Base-by-base conservation (phyloP, 2,797 vertebrate genomes). In the Gobionotothen gibberifrons region DNA sequence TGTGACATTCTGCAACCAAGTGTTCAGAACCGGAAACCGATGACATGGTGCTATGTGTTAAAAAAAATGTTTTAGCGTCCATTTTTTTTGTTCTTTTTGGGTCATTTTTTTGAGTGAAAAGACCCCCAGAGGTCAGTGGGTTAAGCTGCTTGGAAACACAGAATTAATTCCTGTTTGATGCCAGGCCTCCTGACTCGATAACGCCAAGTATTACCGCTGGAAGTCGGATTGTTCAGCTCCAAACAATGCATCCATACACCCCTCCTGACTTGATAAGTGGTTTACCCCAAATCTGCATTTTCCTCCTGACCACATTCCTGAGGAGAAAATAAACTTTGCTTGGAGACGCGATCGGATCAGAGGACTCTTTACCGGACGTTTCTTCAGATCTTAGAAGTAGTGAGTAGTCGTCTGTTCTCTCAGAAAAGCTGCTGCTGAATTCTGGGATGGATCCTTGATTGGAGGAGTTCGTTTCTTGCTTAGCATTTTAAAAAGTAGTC, bases 1-100 rank as follows among this genome's bases (percentile, higher is more conserved):
- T 76, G 85, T 85, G 87, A 86, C 11, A 69, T 69, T 64, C 74
- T 73, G 14, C 60, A 13, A 29, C 40, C 26, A 39, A 57, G 84
- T 85, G 86, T 85, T 65, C 1, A 51, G 76, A 80, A 76, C 79
- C 83, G 85, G 86, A 85, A 91, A 81, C 87, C 82, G 87, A 90
- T 89, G 89, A 82, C 70, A 75, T 89, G 88, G 91, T 89, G 89
- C 91, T 91, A 86, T 52, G 80, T 87, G 80, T 86, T 76, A 78
- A 72, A 67, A 17, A 82, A 51, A 15, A 6, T 16, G 68, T 74
- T 64, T 26, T 61, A 42, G 58, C 42, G 57, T 86, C 66, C 53
- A 10, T 71, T 44, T 39, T 43, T 21, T 44, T 9, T 63, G 13
- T 49, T 9, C 3, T 43, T 62, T 44, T 26, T 44, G 32, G 7